Evolutionary conservation across 2,113 vertebrate genomes (phyloP).

Genomic region (Thinocorus orbignyianus): DNA sequence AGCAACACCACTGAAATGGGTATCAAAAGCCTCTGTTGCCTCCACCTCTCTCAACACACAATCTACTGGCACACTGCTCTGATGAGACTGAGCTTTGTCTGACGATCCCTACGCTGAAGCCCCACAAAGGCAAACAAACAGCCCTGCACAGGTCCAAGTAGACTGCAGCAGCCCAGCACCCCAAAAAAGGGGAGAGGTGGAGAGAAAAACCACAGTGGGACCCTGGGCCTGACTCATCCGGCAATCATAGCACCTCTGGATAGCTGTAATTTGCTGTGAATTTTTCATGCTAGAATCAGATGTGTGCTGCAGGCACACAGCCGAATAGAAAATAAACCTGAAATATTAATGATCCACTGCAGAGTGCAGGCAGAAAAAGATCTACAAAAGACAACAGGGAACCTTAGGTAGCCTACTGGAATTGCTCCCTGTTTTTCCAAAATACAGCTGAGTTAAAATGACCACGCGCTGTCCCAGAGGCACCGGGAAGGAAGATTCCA

Average conservation of each 20-base stretch:
- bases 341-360: constrained; percentile 54
- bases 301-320: background rate
- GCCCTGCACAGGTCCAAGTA: background rate
- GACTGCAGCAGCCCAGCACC: background rate
- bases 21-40: background rate
- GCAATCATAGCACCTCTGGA: background rate
- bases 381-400: background rate
- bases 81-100: no score
- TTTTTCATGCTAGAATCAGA: constrained; percentile 32
- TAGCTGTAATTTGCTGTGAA: background rate
- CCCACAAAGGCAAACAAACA: background rate
- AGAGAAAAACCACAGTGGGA: background rate
- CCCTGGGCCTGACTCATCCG: background rate
- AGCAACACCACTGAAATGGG: rapidly evolving
- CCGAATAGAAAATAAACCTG: constrained; percentile 6
- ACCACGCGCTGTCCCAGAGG: rapidly evolving
- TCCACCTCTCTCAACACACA: background rate
- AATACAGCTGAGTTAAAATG: rapidly evolving
- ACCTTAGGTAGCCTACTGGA: background rate
- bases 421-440: background rate
- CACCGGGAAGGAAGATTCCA: background rate
- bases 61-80: rapidly evolving
- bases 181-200: background rate
- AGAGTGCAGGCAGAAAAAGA: background rate
- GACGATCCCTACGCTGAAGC: background rate